Base-by-base conservation (phyloP, 2,113 vertebrate species). In the Myotis brandtii region DNA sequence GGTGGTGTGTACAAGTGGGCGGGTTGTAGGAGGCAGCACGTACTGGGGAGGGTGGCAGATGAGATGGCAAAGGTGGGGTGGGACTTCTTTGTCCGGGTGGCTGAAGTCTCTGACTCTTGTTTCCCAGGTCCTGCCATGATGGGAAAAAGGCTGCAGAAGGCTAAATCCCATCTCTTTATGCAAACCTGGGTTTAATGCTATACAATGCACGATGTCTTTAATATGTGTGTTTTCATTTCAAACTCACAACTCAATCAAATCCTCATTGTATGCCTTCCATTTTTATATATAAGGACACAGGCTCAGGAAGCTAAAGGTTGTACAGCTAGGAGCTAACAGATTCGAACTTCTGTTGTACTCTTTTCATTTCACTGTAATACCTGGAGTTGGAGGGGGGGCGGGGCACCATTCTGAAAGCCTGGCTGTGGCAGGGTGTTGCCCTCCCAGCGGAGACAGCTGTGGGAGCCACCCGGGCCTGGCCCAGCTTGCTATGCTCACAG, bases 1-100 rank as follows among this genome's bases (percentile, higher is more conserved):
- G 40, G 34, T 21, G 0, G 6, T 3, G 62, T 23, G 30, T 3
- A 12, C 0, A 2, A 40, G 16, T 6, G 3, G 2, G 34, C 34
- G 16, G n/a, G 50, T 4, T 46, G 11, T 7, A 48, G 64, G 21
- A 5, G 84, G n/a, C 2, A 16, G 73, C 32, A 14, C 0, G 1
- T 27, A 30, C 14, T 5, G 16, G 17, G n/a, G 66, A 91, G 27
- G 18, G 30, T 21, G 64, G 54, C 13, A 75, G 79, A 18, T 14
- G 76, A 75, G n/a, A 72, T 1, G n/a, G 62, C 46, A 43, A 72
- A 82, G 21, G 43, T 7, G 50, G 34, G 17, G 32, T 69, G 43
- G 46, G 64, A 5, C 40, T 52, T 56, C 70, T 73, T 64, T 52
- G 70, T 59, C 3, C n/a, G 7, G 66, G 73, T 54, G 56, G 43